These are phyloP conservation scores for Lepisosteus oculatus DNA, from an alignment of 2,113 vertebrate genomes.

Conservation along the genomic window DNA sequence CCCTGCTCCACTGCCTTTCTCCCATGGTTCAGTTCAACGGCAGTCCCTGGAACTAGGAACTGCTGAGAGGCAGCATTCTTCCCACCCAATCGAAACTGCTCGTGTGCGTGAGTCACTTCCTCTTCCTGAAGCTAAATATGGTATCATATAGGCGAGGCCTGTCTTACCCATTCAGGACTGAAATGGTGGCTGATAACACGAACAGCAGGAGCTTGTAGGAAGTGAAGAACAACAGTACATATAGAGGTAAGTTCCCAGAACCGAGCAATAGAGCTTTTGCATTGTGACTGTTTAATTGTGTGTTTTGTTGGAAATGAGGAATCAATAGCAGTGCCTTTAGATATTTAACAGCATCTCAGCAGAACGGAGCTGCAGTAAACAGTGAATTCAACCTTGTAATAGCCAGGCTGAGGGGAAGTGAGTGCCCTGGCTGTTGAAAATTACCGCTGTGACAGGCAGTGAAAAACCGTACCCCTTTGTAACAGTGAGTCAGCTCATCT, in stretches of 20 bases:
- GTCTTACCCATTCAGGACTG: conserved; percentile 15
- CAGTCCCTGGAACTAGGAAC: conserved; percentile 2
- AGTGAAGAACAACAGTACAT: conserved; percentile 26
- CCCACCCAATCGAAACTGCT: conserved; percentile 34
- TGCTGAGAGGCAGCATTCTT: conserved; percentile 29
- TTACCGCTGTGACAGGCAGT: too few relatives aligned
- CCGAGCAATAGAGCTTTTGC: conserved; percentile 6
- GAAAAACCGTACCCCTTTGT: too few relatives aligned
- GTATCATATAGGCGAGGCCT: conserved; percentile 24
- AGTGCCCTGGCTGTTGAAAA: too few relatives aligned
- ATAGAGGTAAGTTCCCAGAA: conserved; percentile 37
- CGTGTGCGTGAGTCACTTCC: conserved; percentile 31
- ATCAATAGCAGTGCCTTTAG: too few relatives aligned
- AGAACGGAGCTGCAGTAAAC: too few relatives aligned
- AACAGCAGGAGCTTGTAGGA: conserved; percentile 29
- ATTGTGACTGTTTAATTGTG: neutral
- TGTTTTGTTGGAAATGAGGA: neutral
- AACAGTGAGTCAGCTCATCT: too few relatives aligned
- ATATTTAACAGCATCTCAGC: too few relatives aligned
- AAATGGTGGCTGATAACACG: conserved; percentile 27
- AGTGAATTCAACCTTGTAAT: too few relatives aligned
- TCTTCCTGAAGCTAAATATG: conserved; percentile 28
- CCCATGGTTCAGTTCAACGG: neutral
- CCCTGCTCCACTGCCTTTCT: neutral
- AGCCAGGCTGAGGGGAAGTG: too few relatives aligned